Conservation (phyloP, 2,888 invertebrate genomes). For the Amphipyra tragopoginis region DNA sequence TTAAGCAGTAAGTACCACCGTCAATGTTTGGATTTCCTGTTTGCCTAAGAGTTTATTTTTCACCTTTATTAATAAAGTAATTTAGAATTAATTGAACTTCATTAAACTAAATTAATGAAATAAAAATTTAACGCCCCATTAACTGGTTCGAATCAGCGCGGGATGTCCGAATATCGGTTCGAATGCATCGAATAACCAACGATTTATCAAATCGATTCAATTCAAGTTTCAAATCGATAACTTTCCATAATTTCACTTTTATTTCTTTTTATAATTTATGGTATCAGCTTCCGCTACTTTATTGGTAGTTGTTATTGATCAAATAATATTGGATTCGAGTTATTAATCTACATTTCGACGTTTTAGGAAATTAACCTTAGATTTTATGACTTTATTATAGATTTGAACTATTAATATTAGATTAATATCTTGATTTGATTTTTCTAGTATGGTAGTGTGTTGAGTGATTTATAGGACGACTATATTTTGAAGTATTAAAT, state of each 20-base stretch:
- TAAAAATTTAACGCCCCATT: slow-evolving; percentile 4
- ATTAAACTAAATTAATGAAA: slow-evolving; percentile 13
- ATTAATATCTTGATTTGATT: slow-evolving; percentile 45
- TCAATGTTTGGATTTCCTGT: too few species aligned
- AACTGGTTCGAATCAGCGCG: not conserved
- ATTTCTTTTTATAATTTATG: slow-evolving; percentile 46
- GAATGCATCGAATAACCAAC: slow-evolving; percentile 12
- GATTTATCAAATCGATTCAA: slow-evolving; percentile 28
- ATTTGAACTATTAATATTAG: slow-evolving; percentile 30
- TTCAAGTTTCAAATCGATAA: slow-evolving; percentile 28
- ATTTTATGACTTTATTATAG: slow-evolving; percentile 45
- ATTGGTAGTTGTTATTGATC: slow-evolving; percentile 39
- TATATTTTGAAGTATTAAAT: not conserved
- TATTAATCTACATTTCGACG: slow-evolving; percentile 44
- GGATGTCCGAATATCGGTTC: slow-evolving; percentile 22
- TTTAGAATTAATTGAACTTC: slow-evolving; percentile 8
- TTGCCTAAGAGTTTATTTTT: too few species aligned
- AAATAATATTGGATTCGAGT: slow-evolving; percentile 40
- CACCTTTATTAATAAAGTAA: not conserved
- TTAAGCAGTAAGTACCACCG: too few species aligned
- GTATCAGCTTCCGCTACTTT: slow-evolving; percentile 50
- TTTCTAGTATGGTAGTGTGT: slow-evolving; percentile 9
- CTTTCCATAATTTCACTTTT: slow-evolving; percentile 53
- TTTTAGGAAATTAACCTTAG: slow-evolving; percentile 32
- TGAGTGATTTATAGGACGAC: not conserved